Evolutionary conservation across 1,140 invertebrate species (phyloP).

Genomic region (Vanessa tameamea): DNA sequence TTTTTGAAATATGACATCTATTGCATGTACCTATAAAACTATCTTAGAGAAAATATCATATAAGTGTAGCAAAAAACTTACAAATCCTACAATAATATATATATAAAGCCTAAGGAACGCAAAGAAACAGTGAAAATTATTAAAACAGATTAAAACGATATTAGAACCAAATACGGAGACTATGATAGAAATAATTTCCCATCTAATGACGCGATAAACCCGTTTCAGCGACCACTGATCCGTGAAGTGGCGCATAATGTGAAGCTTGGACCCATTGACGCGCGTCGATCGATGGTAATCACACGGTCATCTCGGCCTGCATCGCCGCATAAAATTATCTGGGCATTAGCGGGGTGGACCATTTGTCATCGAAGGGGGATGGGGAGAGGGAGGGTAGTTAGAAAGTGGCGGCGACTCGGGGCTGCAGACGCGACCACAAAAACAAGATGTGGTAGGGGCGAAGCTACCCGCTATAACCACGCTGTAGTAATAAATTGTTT

Average conservation of each 20-base stretch:
- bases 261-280: constrained; percentile 57
- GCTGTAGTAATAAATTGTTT: constrained; percentile 36
- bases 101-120: background rate
- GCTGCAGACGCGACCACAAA: constrained; percentile 79
- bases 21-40: no score
- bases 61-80: background rate
- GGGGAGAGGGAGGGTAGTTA: constrained; percentile 50
- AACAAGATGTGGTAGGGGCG: constrained; percentile 63
- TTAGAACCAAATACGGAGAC: constrained; percentile 29
- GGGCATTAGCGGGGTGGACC: constrained; percentile 71
- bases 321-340: constrained; percentile 72
- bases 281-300: constrained; percentile 66
- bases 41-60: background rate
- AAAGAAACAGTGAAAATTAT: constrained; percentile 16
- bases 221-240: constrained; percentile 56
- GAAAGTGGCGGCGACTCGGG: constrained; percentile 61
- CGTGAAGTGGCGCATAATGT: constrained; percentile 60
- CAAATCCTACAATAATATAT: background rate
- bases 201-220: constrained; percentile 60
- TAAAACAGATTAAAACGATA: constrained; percentile 31
- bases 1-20: no score
- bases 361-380: constrained; percentile 75
- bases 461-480: constrained; percentile 23
- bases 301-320: constrained; percentile 56
- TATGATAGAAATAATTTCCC: constrained; percentile 39